Evolutionary conservation across 1,140 invertebrate genomes (phyloP), one percentile per base, ranked within the genome.

Genomic region (Cydia strobilella): DNA sequence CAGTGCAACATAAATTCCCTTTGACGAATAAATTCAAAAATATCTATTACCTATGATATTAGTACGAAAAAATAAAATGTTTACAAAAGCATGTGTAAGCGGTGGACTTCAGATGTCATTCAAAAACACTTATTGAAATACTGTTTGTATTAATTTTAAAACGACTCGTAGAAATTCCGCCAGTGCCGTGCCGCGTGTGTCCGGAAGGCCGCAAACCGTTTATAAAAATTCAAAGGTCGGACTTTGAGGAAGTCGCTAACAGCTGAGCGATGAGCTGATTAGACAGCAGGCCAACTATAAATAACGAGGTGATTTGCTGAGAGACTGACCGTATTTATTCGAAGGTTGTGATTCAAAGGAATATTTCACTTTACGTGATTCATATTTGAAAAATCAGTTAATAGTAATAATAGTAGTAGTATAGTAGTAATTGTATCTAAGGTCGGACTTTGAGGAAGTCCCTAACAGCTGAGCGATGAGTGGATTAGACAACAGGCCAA

Each of bases 201-300:
- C 27, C 27, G 65, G 65, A 69, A 69, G 65, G 65, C n/a, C 65
- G 65, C 65, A 35, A 69, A 69, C 31, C 65, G 65, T 35, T 69
- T 39, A 42, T 69, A 69, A 69, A 69, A 69, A 69, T 69, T 39
- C 31, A 39, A 35, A 69, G 65, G 65, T 69, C 65, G n/a, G 31
- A 20, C 27, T 35, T 69, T 3, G 65, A 69, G 65, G 65, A 69
- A 69, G 65, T 39, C 65, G 31, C 65, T 69, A 39, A 69, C 65
- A 69, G 65, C 31, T 69, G 65, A 69, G 65, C 31, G 65, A 69
- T 69, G 65, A 18, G 31, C 65, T n/a, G n/a, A 69, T 31, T 69
- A 69, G 65, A 69, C 65, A 69, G 65, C n/a, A 69, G 65, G 65
- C 65, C 27, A 69, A 10, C 65, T 69, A 69, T 69, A 39, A 69